A percentile compares a stretch with the other conserved stretches of the same genome.
Evolutionary conservation across 2,797 vertebrate species (phyloP).

Genomic region (Argentina silus): DNA sequence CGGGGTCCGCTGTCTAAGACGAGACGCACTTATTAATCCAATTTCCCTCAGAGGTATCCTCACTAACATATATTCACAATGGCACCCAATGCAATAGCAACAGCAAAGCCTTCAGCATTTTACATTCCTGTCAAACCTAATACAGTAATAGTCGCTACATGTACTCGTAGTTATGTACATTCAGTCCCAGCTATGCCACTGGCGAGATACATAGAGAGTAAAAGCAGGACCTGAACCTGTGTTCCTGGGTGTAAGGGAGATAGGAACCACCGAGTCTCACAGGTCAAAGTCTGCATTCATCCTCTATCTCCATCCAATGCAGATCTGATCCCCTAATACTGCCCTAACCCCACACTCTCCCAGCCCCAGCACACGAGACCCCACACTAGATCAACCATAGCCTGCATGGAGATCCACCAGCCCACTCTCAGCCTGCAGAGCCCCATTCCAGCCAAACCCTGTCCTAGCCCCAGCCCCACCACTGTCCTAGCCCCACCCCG

Average conservation of each 20-base stretch:
- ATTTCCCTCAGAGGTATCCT: constrained; percentile 5
- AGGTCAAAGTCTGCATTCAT: constrained; percentile 60
- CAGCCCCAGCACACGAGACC: not conserved
- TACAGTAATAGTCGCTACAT: too few relatives aligned
- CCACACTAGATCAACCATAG: not conserved
- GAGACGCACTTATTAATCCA: not conserved
- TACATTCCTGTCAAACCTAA: too few relatives aligned
- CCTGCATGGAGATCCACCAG: not conserved
- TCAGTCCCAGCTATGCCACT: too few relatives aligned
- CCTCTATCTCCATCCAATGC: constrained; percentile 61
- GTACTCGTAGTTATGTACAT: too few relatives aligned
- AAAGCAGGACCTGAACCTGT: too few relatives aligned
- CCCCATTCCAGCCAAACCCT: too few relatives aligned
- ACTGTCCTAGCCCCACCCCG: too few relatives aligned
- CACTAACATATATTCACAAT: constrained; percentile 11
- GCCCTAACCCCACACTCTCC: constrained; percentile 29
- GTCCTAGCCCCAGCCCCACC: too few relatives aligned
- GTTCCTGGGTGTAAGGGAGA: constrained; percentile 54
- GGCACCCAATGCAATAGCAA: constrained; percentile 4
- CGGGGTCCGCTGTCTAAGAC: not conserved
- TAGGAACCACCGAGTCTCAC: constrained; percentile 51
- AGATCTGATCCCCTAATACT: constrained; percentile 71
- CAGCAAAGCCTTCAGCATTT: too few relatives aligned
- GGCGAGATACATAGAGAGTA: too few relatives aligned
- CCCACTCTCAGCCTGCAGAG: too few relatives aligned